Evolutionary conservation across 2,797 vertebrate genomes (phyloP), one percentile per base, ranked within the genome.

Genomic region (Threskiornis aethiopicus): DNA sequence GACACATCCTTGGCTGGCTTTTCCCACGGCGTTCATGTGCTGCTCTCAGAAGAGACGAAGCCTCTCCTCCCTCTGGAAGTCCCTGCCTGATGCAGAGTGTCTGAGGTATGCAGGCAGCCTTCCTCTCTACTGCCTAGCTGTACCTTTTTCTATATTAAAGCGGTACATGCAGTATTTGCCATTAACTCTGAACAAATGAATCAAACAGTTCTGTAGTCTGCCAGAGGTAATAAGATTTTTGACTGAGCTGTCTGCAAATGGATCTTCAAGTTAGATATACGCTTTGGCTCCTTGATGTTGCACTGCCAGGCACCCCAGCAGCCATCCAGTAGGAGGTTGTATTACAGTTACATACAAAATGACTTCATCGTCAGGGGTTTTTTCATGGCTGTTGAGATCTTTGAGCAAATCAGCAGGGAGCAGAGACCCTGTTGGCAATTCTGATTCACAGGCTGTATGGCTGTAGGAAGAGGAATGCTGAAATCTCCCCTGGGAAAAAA

Each of bases 361-460:
- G 0, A 39, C 78, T 89, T 76, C 78, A 87, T 73, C 47, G 3
- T 88, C 85, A 39, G 77, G 72, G 47, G 4, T 39, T 52, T 92
- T 86, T 87, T 75, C 21, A n/a, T 37, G 66, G 62, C 66, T 89
- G 49, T 87, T 51, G 83, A 89, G 77, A 90, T 81, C 76, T 93
- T 94, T 82, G 87, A 93, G 85, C 54, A 87, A 86, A 81, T 61
- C 89, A 70, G 91, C 37, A 65, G 91, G 94, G 85, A 97, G 77
- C 87, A 73, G 76, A 90, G 80, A 25, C 73, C 85, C 66, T 57
- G 66, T 84, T 84, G 91, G 89, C 72, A 95, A 57, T 88, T 93
- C 89, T 84, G 85, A 95, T 93, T 95, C 91, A 65, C 33, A 51
- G 44, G 44, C 66, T 92, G 55, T 33, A 33, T 2, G 3, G 75